Evolutionary conservation across 2,113 vertebrate genomes (phyloP), one percentile per base, ranked within the genome.

Genomic region (Grallaria varia): DNA sequence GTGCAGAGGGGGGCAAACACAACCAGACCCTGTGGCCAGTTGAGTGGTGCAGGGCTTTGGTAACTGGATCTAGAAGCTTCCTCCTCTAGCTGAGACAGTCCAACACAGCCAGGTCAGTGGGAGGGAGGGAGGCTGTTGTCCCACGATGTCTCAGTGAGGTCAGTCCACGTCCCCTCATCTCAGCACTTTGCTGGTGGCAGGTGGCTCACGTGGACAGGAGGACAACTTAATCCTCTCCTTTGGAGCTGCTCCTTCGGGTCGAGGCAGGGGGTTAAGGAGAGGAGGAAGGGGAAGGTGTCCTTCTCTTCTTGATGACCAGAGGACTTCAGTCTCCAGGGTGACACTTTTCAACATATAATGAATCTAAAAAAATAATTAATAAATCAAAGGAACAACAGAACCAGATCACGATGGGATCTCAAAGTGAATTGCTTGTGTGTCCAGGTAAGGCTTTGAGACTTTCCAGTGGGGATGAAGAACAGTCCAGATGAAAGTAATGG

Each of bases 301-400:
- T 86, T 75, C 87, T 90, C 83, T 76, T 94, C 74, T 81, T 62
- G 66, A 74, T 53, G 50, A 68, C 83, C 63, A 79, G 64, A 96
- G 42, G 60, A 69, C 75, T 97, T 94, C 55, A 55, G 64, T 89
- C 67, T 84, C 67, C 69, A 92, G 76, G 35, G 27, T 80, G 90
- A 69, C 14, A n/a, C 79, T 60, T 82, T 35, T 81, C 82, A 96
- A 94, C 39, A 69, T 55, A 80, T 79, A 96, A 90, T 31, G 78
- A 53, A 88, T 91, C 72, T 60, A 55, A 96, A 94, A 87, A 62
- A 87, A 85, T n/a, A 91, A 79, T 73, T 60, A 84, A 86, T 12
- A 84, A 87, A 87, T 66, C 88, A 95, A 93, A 95, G 58, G 62
- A 97, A 95, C 80, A 80, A 91, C 79, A 35, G 10, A 90, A 89